Percentiles rank a stretch among this genome's conserved stretches.
Conservation (phyloP, 2,113 vertebrate species). For the Phalacrocorax carbo region DNA sequence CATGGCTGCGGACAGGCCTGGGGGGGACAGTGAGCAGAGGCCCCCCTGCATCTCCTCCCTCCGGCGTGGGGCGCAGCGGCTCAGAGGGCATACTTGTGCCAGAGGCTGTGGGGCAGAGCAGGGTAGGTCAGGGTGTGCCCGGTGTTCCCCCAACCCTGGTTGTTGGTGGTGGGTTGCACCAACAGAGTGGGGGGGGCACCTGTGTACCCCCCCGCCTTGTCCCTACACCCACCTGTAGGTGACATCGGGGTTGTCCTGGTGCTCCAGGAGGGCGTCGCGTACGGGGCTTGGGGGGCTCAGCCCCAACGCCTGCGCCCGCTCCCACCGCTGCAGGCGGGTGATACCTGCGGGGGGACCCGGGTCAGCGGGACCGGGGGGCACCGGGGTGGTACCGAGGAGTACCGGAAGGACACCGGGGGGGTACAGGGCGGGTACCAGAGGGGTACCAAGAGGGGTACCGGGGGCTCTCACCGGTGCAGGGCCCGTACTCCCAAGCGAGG, state of each 20-base stretch:
- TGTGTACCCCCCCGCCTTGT: too few relatives aligned
- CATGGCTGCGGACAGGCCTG: background rate
- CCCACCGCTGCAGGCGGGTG: constrained; percentile 85
- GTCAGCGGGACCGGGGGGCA: background rate
- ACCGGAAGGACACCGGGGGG: too few relatives aligned
- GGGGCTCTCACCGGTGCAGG: too few relatives aligned
- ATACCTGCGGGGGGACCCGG: constrained; percentile 73
- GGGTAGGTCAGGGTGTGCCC: background rate
- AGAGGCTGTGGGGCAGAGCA: constrained; percentile 29
- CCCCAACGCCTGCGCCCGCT: constrained; percentile 81
- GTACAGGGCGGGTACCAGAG: too few relatives aligned
- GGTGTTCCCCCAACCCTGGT: background rate
- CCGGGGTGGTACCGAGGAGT: too few relatives aligned
- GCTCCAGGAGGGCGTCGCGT: constrained; percentile 71
- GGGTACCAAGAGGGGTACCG: too few relatives aligned
- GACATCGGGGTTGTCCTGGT: constrained; percentile 61
- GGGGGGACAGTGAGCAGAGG: background rate
- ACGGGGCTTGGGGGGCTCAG: constrained; percentile 79
- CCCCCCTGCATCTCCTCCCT: background rate
- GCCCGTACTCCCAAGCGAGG: too few relatives aligned
- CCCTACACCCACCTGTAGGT: constrained; percentile 1
- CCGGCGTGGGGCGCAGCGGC: background rate
- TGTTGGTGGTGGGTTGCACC: too few relatives aligned
- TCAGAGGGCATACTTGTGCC: constrained; percentile 50
- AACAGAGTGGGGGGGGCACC: background rate